These are phyloP conservation scores for Spea bombifrons DNA, from an alignment of 2,113 vertebrate species.

Conservation along the genomic window DNA sequence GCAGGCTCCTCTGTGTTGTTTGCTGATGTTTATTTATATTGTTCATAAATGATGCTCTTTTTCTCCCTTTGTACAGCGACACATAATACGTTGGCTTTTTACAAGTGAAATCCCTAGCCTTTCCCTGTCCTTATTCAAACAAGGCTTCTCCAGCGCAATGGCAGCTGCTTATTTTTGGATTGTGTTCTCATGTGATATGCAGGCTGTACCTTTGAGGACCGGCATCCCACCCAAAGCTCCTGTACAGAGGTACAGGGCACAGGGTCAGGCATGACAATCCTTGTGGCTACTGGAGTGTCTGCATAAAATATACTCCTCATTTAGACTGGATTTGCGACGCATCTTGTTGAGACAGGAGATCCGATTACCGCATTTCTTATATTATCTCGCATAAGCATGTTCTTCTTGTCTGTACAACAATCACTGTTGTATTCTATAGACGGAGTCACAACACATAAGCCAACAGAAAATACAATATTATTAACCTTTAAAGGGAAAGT, in stretches of 20 bases:
- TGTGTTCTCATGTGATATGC: not conserved
- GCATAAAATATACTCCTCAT: not conserved
- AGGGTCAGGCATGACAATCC: slow-evolving; percentile 4
- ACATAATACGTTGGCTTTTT: not conserved
- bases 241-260: not conserved
- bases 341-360: slow-evolving; percentile 18
- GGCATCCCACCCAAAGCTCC: not conserved
- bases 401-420: not conserved
- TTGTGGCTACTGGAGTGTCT: not conserved
- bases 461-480: no score
- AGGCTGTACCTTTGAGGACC: not conserved
- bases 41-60: no score
- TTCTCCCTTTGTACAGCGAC: no score
- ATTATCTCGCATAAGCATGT: slow-evolving; percentile 1
- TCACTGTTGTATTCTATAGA: not conserved
- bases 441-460: not conserved
- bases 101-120: not conserved
- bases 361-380: slow-evolving; percentile 5
- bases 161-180: not conserved
- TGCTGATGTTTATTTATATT: no score
- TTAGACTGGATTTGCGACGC: not conserved
- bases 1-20: no score
- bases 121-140: not conserved
- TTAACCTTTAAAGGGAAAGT: no score
- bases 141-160: not conserved